A percentile compares a stretch with the other conserved stretches of the same genome.
phyloP scores from a whole-genome alignment of 2,888 invertebrate genomes.

The Meghimatium bilineatum region DNA sequence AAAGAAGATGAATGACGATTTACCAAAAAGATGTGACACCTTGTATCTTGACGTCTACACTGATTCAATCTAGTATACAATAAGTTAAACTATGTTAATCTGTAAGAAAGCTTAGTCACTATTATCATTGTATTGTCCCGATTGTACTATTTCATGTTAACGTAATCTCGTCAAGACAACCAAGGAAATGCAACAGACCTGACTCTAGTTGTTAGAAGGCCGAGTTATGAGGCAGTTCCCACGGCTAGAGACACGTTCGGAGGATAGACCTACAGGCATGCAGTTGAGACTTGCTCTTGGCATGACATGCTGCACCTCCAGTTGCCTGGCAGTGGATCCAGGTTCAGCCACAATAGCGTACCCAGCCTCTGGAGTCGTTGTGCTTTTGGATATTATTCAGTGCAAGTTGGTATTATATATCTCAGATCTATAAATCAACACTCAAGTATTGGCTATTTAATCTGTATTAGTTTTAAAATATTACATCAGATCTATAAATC shows the following conservation, averaged over 20 bases:
- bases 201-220: constrained; percentile 16
- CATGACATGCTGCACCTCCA: constrained; percentile 29
- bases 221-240: constrained; percentile 24
- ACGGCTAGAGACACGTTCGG: background rate
- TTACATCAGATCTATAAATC: background rate
- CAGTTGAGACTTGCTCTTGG: constrained; percentile 41
- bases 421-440: background rate
- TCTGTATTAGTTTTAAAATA: no score
- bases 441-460: no score
- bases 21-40: no score
- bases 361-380: constrained; percentile 42
- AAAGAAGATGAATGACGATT: no score
- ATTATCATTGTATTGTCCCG: no score
- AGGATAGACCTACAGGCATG: background rate
- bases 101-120: no score
- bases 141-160: background rate
- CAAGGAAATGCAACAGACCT: background rate
- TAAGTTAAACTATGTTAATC: no score
- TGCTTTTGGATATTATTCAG: constrained; percentile 40
- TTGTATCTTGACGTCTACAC: no score
- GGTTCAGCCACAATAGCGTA: constrained; percentile 29
- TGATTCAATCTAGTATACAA: no score
- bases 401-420: constrained; percentile 29
- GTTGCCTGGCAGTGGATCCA: constrained; percentile 42
- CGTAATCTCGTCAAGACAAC: background rate